phyloP scores from a whole-genome alignment of 2,888 invertebrate genomes.

The Sphaerophoria taeniata region DNA sequence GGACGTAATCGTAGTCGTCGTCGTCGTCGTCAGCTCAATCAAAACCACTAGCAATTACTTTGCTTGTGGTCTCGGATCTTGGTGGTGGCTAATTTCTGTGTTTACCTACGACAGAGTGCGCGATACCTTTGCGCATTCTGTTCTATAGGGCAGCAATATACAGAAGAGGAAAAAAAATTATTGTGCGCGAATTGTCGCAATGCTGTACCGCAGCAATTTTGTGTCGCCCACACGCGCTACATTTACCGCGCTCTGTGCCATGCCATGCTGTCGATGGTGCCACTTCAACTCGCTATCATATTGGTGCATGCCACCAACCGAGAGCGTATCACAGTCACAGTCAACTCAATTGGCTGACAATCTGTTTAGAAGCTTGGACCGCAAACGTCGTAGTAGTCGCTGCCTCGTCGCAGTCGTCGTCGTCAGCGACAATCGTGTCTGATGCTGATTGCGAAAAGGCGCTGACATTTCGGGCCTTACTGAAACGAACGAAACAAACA shows the following conservation, averaged over 20 bases:
- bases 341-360: constrained; percentile 74
- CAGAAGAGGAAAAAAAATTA: constrained; percentile 8
- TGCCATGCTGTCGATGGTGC: neutral
- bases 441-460: constrained; percentile 71
- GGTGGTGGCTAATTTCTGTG: constrained; percentile 67
- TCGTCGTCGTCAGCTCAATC: constrained; percentile 67
- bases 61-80: constrained; percentile 68
- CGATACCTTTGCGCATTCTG: constrained; percentile 50
- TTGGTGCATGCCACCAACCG: constrained; percentile 61
- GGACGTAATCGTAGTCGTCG: constrained; percentile 2
- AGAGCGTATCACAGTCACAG: constrained; percentile 71
- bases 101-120: constrained; percentile 63
- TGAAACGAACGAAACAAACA: neutral
- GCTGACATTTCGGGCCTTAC: constrained; percentile 65
- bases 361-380: constrained; percentile 52
- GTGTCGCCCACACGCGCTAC: constrained; percentile 72
- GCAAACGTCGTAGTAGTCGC: constrained; percentile 45
- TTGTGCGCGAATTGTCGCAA: constrained; percentile 69
- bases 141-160: neutral
- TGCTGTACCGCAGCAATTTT: constrained; percentile 28
- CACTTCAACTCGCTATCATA: constrained; percentile 35
- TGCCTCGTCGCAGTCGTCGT: neutral
- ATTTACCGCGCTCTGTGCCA: constrained; percentile 32
- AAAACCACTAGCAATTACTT: constrained; percentile 73
- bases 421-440: constrained; percentile 59